Base-by-base conservation (phyloP, 2,888 invertebrate genomes). In the Ommatoiulus sabulosus region DNA sequence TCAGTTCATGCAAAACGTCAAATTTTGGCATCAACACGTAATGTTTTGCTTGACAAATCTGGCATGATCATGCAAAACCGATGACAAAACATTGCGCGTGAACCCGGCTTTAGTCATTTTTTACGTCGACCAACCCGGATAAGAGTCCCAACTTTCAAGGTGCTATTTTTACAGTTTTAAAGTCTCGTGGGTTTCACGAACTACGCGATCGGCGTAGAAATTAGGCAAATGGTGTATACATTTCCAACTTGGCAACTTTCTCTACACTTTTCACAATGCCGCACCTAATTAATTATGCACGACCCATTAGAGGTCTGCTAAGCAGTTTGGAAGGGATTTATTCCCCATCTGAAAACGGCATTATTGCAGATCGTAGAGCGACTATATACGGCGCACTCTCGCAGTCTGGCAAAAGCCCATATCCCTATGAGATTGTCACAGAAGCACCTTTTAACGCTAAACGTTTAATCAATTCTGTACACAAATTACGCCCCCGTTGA, bases 361-460 rank as follows among this genome's bases (percentile, higher is more conserved):
- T 63, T 63, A 20, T 3, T 20, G 63, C 3, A 63, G 20, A 48
- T 48, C 10, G 48, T 48, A 48, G 48, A 52, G 12, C 52, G 52
- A 15, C 12, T 52, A 10, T 48, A 48, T 46, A 46, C 8, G 35
- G 35, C 35, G 35, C 35, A n/a, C 57, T 17, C 12, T 57, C 20
- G 63, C 63, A 35, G 8, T 63, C 20, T 20, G 63, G 63, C 52
- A 52, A 52, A 52, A 52, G 52, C 17, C 12, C 17, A 52, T 52
- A 52, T 52, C 52, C 35, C 52, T 63, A 63, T 20, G 63, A 20
- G 63, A 63, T 63, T 63, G 63, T 63, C 63, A 63, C 63, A 63
- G 63, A 63, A 63, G 63, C 63, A 63, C 63, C 63, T 63, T 63
- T 63, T 63, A 63, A 63, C 63, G 63, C 63, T 63, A 63, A 63